Conservation (phyloP, 2,797 vertebrate species). For the Choloepus didactylus region DNA sequence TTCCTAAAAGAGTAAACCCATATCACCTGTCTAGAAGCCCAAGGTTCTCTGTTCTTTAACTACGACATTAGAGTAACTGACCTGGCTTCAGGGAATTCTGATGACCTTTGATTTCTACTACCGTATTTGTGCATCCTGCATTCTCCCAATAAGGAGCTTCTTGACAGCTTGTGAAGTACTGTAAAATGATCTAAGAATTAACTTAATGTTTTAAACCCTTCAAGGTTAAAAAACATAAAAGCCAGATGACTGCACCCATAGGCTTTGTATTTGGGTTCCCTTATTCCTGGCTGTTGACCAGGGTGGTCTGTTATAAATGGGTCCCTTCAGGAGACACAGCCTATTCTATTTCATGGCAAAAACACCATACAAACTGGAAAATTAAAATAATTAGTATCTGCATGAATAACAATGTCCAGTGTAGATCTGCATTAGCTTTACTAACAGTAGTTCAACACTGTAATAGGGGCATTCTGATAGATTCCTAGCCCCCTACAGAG, state of each 20-base stretch:
- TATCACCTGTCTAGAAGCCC: conserved; percentile 33
- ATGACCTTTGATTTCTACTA: conserved; percentile 50
- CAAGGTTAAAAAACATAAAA: conserved; percentile 52
- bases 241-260: conserved; percentile 12
- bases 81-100: conserved; percentile 34
- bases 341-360: neutral
- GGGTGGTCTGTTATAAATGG: conserved; percentile 2
- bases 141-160: conserved; percentile 42
- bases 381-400: conserved; percentile 42
- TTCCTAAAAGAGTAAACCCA: conserved; percentile 59
- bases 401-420: neutral
- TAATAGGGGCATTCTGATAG: neutral
- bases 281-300: neutral
- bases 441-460: neutral
- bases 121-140: conserved; percentile 46
- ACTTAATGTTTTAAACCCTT: conserved; percentile 50
- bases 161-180: conserved; percentile 28
- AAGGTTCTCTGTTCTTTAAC: conserved; percentile 34
- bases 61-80: conserved; percentile 6
- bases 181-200: conserved; percentile 65
- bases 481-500: neutral
- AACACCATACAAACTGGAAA: conserved; percentile 49
- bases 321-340: neutral
- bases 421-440: neutral
- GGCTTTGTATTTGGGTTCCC: neutral